Conservation (phyloP, 2,113 vertebrate genomes). For the Lepisosteus osseus region DNA sequence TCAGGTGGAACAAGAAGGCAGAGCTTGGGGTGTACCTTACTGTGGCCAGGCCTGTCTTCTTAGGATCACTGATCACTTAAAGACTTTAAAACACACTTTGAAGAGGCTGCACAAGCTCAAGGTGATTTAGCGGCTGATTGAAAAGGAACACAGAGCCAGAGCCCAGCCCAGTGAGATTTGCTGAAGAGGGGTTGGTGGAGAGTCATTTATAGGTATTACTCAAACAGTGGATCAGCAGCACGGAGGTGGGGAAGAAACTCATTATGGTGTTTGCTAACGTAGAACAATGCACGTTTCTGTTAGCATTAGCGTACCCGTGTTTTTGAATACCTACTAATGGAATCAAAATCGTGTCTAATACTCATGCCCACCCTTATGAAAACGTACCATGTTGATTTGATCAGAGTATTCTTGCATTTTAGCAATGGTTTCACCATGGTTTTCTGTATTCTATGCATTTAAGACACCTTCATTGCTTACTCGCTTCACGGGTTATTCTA, state of each 20-base stretch:
- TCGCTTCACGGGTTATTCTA: no score
- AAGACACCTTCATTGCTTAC: no score
- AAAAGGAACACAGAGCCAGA: neutral
- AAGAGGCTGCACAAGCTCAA: slow-evolving; percentile 16
- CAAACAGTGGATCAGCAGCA: slow-evolving; percentile 28
- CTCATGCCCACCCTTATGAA: no score
- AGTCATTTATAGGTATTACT: slow-evolving; percentile 32
- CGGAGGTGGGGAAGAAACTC: slow-evolving; percentile 45
- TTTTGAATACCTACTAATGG: slow-evolving; percentile 23
- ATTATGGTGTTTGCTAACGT: slow-evolving; percentile 39
- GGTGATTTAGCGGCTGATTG: slow-evolving; percentile 17
- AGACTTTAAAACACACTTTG: slow-evolving; percentile 48
- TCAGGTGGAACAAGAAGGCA: neutral
- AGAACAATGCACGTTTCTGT: slow-evolving; percentile 28
- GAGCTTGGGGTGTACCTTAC: slow-evolving; percentile 4
- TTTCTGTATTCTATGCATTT: no score
- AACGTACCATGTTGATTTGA: no score
- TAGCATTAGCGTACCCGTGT: slow-evolving; percentile 30
- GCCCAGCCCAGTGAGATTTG: neutral
- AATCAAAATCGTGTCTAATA: neutral
- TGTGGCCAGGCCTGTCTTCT: slow-evolving; percentile 37
- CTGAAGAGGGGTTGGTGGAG: neutral
- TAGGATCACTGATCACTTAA: slow-evolving; percentile 29
- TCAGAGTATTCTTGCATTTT: no score
- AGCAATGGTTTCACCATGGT: no score